Conservation (phyloP, 2,888 invertebrate species). For the Bugulina stolonifera region DNA sequence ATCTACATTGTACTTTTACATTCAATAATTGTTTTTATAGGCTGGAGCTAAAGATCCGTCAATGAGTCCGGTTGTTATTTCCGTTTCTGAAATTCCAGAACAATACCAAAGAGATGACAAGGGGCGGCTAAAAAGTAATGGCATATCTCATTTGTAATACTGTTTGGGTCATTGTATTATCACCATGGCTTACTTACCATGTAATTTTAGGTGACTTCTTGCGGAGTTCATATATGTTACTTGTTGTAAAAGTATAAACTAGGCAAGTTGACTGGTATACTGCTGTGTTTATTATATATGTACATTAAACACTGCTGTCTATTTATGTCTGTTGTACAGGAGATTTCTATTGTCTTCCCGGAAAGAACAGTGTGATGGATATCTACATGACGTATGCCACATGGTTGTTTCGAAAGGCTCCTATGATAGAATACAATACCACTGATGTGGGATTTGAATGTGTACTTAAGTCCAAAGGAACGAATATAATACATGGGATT, state of each 20-base stretch:
- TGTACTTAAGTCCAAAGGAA: neutral
- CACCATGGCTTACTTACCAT: no score
- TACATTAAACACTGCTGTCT: no score
- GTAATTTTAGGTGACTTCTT: no score
- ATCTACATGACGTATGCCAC: neutral
- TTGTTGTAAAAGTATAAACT: no score
- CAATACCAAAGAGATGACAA: slow-evolving; percentile 1
- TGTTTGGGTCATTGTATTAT: no score
- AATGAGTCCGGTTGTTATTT: neutral
- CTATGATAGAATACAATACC: neutral
- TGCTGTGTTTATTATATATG: no score
- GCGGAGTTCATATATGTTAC: no score
- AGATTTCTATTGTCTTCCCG: neutral
- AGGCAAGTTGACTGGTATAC: no score
- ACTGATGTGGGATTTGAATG: neutral
- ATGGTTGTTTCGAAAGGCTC: neutral
- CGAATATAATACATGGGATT: neutral
- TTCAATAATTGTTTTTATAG: no score
- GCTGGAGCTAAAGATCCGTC: neutral
- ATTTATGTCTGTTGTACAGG: no score
- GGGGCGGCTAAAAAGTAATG: slow-evolving; percentile 5
- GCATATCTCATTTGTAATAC: no score
- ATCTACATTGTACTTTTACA: no score
- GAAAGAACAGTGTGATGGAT: neutral
- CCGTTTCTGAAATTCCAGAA: slow-evolving; percentile 1